These are phyloP conservation scores for Rhizomys pruinosus DNA, from an alignment of 2,113 vertebrate species.

Conservation along the genomic window DNA sequence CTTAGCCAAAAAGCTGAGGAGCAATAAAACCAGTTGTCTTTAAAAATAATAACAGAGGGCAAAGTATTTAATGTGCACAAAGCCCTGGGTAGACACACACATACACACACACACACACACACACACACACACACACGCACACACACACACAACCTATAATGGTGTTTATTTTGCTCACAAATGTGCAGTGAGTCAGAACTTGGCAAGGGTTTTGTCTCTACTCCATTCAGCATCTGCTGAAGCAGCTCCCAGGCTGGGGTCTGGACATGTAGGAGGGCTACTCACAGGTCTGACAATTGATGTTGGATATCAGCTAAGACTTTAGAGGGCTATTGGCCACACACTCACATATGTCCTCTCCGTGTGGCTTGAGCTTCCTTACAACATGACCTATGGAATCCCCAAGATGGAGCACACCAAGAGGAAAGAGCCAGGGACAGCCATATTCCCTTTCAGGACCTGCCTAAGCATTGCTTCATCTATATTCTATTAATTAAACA, in stretches of 20 bases:
- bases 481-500: not conserved
- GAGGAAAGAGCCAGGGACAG: not conserved
- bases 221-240: not conserved
- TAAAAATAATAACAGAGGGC: not conserved
- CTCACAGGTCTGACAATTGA: not conserved
- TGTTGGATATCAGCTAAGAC: not conserved
- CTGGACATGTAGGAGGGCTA: accelerated
- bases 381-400: not conserved
- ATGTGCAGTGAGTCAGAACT: not conserved
- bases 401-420: not conserved
- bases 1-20: slow-evolving; percentile 2
- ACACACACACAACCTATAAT: not conserved
- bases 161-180: not conserved
- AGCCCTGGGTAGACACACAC: not conserved
- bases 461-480: not conserved
- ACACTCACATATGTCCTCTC: not conserved
- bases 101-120: not conserved
- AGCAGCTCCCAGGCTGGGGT: not conserved
- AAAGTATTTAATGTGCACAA: not conserved
- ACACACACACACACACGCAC: not conserved
- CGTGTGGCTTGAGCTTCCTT: not conserved
- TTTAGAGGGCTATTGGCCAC: not conserved
- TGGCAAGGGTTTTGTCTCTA: accelerated
- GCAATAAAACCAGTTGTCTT: slow-evolving; percentile 1
- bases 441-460: not conserved